phyloP scores from a whole-genome alignment of 2,888 invertebrate species.

The Sialis lutaria region DNA sequence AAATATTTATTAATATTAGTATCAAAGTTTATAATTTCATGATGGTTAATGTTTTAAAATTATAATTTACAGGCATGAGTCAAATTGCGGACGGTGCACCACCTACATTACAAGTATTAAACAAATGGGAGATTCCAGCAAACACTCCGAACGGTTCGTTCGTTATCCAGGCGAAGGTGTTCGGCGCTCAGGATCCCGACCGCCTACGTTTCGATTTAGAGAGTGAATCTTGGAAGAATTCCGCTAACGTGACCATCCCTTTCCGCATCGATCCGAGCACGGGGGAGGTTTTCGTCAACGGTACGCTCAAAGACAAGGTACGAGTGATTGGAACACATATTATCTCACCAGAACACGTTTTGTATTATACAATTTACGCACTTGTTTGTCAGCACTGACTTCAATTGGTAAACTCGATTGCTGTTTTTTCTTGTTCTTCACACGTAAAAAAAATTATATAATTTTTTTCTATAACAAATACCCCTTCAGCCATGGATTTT shows the following conservation, averaged over 20 bases:
- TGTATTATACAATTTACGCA: too few species aligned
- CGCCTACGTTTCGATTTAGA: constrained; percentile 39
- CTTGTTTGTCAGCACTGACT: too few species aligned
- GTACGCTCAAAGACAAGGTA: constrained; percentile 60
- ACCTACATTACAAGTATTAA: constrained; percentile 40
- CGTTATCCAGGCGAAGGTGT: constrained; percentile 51
- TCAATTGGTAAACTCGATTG: too few species aligned
- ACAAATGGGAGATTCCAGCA: constrained; percentile 61
- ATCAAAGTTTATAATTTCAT: not conserved
- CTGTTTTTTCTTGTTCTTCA: too few species aligned
- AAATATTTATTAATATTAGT: too few species aligned
- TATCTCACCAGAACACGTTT: not conserved
- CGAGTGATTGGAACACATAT: constrained; percentile 17
- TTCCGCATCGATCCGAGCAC: constrained; percentile 59
- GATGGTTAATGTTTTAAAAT: not conserved
- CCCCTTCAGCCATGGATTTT: too few species aligned
- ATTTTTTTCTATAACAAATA: too few species aligned
- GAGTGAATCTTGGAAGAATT: constrained; percentile 13
- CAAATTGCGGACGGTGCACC: constrained; percentile 34
- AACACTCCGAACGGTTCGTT: constrained; percentile 52
- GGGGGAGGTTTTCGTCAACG: constrained; percentile 64
- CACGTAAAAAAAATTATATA: too few species aligned
- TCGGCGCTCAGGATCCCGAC: constrained; percentile 39
- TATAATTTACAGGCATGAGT: not conserved
- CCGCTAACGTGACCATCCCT: constrained; percentile 8